These are phyloP conservation scores for Pogona vitticeps DNA, from an alignment of 2,113 vertebrate species.

Conservation along the genomic window DNA sequence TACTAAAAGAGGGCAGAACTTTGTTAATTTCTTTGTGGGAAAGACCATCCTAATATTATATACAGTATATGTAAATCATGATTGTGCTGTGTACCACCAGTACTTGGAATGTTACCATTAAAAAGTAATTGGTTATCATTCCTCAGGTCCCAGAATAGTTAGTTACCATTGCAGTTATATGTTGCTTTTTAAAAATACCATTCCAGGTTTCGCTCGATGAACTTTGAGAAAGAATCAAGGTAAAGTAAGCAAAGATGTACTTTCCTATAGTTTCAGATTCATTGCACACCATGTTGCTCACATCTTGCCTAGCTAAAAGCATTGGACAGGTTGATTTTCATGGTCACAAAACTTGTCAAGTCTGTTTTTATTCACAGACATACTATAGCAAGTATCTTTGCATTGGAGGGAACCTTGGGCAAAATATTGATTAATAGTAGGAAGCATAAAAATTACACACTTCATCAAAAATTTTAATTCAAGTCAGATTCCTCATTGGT, in stretches of 20 bases:
- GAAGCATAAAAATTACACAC: neutral
- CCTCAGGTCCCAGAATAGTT: neutral
- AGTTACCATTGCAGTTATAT: neutral
- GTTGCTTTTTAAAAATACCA: neutral
- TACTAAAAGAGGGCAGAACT: neutral
- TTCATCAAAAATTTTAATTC: constrained; percentile 2
- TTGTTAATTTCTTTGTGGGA: neutral
- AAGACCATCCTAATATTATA: neutral
- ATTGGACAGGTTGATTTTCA: neutral
- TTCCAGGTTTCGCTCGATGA: neutral
- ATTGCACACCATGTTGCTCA: neutral
- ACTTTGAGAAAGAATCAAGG: neutral
- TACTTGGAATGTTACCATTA: neutral
- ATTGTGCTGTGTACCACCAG: neutral
- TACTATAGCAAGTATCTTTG: neutral
- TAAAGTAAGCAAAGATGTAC: neutral
- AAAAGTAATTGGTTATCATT: neutral
- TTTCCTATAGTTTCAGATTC: neutral
- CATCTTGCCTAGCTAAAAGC: neutral
- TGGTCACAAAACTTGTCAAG: neutral
- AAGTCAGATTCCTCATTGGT: neutral
- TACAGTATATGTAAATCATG: neutral
- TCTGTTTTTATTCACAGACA: neutral
- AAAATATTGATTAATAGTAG: neutral
- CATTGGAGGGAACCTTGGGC: neutral